Percentiles rank a stretch among this genome's conserved stretches.
Evolutionary conservation across 2,888 invertebrate genomes (phyloP).

Genomic region (Agonopterix alstromeriana): DNA sequence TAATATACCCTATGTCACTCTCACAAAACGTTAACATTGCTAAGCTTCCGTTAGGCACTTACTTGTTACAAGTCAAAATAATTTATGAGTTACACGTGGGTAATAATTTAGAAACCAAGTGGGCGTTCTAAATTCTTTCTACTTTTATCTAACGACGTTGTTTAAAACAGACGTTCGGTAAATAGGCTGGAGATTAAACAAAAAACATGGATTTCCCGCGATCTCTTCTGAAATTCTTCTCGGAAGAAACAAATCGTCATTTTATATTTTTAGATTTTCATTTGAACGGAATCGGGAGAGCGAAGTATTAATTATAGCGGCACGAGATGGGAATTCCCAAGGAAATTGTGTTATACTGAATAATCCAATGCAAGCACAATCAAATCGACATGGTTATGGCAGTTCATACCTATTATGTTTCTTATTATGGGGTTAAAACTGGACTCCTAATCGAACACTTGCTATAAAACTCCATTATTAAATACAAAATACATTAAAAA

Average conservation of each 20-base stretch:
- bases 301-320: not conserved
- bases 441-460: too few species aligned
- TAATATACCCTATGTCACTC: too few species aligned
- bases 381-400: too few species aligned
- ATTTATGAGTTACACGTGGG: not conserved
- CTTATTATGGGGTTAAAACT: too few species aligned
- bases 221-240: conserved; percentile 5
- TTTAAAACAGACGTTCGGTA: conserved; percentile 1
- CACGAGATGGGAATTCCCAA: too few species aligned
- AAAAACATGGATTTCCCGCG: conserved; percentile 27
- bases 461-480: too few species aligned
- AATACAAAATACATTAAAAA: too few species aligned
- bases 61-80: not conserved
- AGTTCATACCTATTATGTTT: too few species aligned
- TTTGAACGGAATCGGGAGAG: not conserved
- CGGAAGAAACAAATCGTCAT: not conserved
- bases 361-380: too few species aligned
- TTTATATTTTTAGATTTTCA: conserved; percentile 1
- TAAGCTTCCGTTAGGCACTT: too few species aligned
- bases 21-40: too few species aligned
- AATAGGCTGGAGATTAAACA: conserved; percentile 16
- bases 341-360: too few species aligned
- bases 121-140: conserved; percentile 1
- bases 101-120: not conserved
- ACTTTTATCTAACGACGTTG: not conserved